Conservation (phyloP, 2,113 vertebrate genomes). For the Terrapene triunguis region DNA sequence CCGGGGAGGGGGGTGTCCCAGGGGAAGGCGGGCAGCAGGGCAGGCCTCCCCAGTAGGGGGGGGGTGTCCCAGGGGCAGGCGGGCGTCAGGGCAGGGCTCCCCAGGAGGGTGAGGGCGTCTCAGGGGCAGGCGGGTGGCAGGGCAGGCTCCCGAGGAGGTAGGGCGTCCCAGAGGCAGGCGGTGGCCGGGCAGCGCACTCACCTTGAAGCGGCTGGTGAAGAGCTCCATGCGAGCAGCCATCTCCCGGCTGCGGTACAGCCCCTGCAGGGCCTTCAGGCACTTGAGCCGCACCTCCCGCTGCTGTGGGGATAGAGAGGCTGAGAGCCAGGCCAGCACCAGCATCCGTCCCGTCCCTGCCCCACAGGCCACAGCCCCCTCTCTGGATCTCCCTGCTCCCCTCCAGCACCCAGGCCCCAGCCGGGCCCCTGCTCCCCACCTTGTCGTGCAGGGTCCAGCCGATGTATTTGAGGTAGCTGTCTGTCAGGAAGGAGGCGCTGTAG, state of each 20-base stretch:
- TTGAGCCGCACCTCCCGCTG: conserved; percentile 87
- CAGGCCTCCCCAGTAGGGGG: too few relatives aligned
- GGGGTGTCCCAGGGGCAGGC: too few relatives aligned
- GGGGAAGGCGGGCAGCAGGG: too few relatives aligned
- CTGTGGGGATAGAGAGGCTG: conserved; percentile 56
- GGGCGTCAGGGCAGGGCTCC: neutral
- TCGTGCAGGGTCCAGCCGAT: conserved; percentile 93
- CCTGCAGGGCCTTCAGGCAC: conserved; percentile 86
- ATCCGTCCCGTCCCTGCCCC: too few relatives aligned
- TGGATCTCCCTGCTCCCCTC: neutral
- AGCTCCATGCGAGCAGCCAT: conserved; percentile 87
- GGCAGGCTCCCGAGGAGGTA: neutral
- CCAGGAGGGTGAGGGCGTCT: neutral
- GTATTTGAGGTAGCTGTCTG: conserved; percentile 91
- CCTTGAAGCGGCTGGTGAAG: conserved; percentile 94
- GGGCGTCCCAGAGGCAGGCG: neutral
- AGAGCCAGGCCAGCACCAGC: neutral
- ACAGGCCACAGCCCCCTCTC: fast-evolving
- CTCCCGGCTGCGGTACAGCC: conserved; percentile 82
- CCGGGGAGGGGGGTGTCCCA: too few relatives aligned
- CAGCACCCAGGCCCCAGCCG: neutral
- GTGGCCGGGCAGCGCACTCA: conserved; percentile 36
- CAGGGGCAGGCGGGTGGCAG: neutral
- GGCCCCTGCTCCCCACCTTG: conserved; percentile 78
- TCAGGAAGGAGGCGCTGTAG: conserved; percentile 86